Percentiles rank a stretch among this genome's conserved stretches.
These are phyloP conservation scores for Heterohyrax brucei DNA, from an alignment of 2,797 vertebrate genomes.

Conservation along the genomic window DNA sequence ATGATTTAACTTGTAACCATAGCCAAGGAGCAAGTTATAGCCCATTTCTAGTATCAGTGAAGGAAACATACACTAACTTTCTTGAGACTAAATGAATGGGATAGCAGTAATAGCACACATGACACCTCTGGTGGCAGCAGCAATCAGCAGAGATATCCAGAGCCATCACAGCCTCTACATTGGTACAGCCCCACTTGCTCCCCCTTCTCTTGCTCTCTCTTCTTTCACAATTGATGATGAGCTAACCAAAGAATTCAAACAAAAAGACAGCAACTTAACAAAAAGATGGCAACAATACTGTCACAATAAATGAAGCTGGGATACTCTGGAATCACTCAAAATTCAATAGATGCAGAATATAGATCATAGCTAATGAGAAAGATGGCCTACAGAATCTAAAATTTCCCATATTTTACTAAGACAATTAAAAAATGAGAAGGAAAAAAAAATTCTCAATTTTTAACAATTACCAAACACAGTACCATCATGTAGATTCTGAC, in stretches of 20 bases:
- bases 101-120: not conserved
- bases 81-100: not conserved
- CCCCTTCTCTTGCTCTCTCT: not conserved
- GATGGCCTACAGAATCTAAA: not conserved
- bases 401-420: conserved; percentile 7
- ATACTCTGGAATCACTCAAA: conserved; percentile 11
- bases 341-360: not conserved
- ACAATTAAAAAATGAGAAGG: conserved; percentile 10
- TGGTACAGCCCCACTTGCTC: not conserved
- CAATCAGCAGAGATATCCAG: not conserved
- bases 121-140: not conserved
- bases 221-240: conserved; percentile 28
- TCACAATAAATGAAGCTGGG: not conserved
- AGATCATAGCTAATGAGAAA: not conserved
- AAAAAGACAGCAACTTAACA: not conserved
- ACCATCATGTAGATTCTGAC: too few relatives aligned
- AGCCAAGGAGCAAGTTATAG: not conserved
- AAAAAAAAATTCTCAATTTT: not conserved
- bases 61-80: not conserved
- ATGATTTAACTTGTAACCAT: not conserved
- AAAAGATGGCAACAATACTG: not conserved
- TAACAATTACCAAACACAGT: not conserved
- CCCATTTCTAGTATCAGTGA: not conserved
- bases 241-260: conserved; percentile 32
- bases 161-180: not conserved